phyloP scores from a whole-genome alignment of 2,113 vertebrate genomes.

The Struthidea cinerea region DNA sequence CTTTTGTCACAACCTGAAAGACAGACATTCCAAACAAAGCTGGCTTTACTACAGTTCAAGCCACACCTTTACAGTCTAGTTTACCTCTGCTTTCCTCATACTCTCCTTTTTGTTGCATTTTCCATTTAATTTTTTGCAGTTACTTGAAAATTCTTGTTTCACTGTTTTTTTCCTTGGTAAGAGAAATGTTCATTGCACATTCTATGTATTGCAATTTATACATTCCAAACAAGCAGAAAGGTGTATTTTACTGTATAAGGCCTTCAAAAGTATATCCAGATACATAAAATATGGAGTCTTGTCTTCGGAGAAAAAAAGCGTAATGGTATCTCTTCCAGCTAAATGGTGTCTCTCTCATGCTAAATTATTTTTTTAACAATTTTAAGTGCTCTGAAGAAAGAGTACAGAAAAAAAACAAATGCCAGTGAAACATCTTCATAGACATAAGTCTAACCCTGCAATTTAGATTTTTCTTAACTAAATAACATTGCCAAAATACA shows the following conservation, averaged over 20 bases:
- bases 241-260: background rate
- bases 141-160: background rate
- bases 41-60: background rate
- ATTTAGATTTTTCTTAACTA: background rate
- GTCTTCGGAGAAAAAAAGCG: background rate
- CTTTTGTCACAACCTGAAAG: background rate
- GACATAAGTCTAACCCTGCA: background rate
- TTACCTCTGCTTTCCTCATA: background rate
- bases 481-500: background rate
- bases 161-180: background rate
- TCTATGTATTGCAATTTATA: background rate
- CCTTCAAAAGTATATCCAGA: background rate
- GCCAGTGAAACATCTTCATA: background rate
- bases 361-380: background rate
- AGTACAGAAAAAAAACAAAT: background rate
- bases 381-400: background rate
- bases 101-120: background rate
- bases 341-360: background rate
- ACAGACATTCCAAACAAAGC: background rate
- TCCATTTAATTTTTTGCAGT: background rate
- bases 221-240: background rate
- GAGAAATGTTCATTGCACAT: background rate
- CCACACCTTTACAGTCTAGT: background rate
- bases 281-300: background rate
- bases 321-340: background rate